Evolutionary conservation across 2,113 vertebrate species (phyloP).

Genomic region (Pandion haliaetus): DNA sequence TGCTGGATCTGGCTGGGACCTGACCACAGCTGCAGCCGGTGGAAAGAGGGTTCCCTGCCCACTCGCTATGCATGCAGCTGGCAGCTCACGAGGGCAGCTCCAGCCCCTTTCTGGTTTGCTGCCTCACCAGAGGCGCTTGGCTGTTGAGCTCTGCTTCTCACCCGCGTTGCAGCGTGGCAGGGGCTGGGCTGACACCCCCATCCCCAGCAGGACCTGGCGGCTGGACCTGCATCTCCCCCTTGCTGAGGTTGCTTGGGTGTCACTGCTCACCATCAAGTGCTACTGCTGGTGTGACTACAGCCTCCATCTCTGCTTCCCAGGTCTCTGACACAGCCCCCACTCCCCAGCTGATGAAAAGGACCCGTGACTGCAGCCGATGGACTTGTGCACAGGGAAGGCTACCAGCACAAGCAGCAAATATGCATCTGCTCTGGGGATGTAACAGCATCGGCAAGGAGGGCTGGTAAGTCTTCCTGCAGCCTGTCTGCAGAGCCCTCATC

Average conservation of each 20-base stretch:
- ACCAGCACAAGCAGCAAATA: background rate
- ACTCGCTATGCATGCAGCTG: fast-evolving
- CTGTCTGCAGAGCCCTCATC: background rate
- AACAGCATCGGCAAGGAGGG: background rate
- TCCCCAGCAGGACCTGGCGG: fast-evolving
- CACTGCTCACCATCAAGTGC: background rate
- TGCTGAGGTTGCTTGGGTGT: background rate
- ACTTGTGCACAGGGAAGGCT: background rate
- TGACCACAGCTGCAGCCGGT: fast-evolving
- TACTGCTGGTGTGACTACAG: background rate
- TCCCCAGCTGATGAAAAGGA: background rate
- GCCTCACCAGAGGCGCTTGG: background rate
- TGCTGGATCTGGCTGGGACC: background rate
- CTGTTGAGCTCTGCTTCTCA: background rate
- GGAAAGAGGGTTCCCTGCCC: background rate
- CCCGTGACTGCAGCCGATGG: background rate
- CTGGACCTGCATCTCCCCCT: background rate
- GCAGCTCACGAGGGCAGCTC: background rate
- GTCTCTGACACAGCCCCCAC: background rate
- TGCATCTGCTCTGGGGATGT: background rate
- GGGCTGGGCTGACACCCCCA: background rate
- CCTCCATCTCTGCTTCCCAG: background rate
- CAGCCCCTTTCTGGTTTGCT: background rate
- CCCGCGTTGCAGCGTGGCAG: background rate
- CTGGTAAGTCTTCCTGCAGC: background rate